phyloP scores from a whole-genome alignment of 2,888 invertebrate species.

The Craniophora ligustri region DNA sequence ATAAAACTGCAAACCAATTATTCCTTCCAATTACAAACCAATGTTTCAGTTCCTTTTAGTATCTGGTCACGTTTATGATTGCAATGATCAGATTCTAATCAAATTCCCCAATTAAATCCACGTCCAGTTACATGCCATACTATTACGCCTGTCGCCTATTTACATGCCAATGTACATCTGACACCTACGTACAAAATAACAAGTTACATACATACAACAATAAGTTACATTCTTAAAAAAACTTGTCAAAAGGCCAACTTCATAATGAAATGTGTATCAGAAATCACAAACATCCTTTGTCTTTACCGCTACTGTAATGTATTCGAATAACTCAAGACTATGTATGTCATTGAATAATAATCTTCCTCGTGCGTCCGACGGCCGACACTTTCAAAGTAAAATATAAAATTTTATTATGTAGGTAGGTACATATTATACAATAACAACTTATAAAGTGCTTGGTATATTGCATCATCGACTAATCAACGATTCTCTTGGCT shows the following conservation, averaged over 20 bases:
- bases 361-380: neutral
- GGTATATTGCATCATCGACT: conserved; percentile 8
- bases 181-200: no score
- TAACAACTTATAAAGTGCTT: neutral
- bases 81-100: no score
- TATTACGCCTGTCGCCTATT: no score
- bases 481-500: conserved; percentile 6
- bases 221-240: no score
- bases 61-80: no score
- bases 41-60: no score
- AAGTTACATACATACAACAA: no score
- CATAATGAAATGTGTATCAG: neutral
- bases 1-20: no score
- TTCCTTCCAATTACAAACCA: no score
- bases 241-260: neutral
- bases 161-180: no score
- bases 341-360: neutral
- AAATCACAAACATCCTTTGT: neutral
- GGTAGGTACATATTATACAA: neutral
- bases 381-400: neutral
- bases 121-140: no score
- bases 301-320: neutral
- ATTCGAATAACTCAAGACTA: neutral
- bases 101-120: no score
- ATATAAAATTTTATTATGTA: neutral